Evolutionary conservation across 2,797 vertebrate genomes (phyloP), one percentile per base, ranked within the genome.

Genomic region (Schizopygopsis malacanthus): DNA sequence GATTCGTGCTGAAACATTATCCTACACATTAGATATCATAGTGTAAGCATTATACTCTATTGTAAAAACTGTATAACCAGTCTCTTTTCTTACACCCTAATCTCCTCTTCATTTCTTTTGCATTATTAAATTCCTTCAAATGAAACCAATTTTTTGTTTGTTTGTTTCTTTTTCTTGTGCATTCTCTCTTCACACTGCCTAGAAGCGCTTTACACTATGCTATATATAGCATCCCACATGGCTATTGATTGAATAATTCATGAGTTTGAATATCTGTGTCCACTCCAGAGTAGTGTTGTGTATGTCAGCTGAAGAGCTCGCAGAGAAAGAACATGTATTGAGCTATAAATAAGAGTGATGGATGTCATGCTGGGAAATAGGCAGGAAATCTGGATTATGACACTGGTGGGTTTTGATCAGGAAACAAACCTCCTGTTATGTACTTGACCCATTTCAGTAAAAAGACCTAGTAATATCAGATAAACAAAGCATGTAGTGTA

Each of bases 211-310:
- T 28, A 65, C 56, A 69, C 11, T 59, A 15, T 81, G 59, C 72
- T 90, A 69, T 83, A 82, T 92, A 90, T 86, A 90, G 88, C 89
- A 61, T 77, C 75, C 83, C 89, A 91, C 90, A 87, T 86, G 90
- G 83, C 67, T 91, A 90, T 89, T 86, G 91, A 91, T 89, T 95
- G 85, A 93, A 94, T 94, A 88, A 95, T 95, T 94, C 84, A 94
- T 93, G 89, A 87, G 50, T 63, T 83, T 75, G 88, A 90, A 76
- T 18, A 86, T 85, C 25, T 85, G 71, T 79, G 92, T 87, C 83
- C 90, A 80, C 81, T 75, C 41, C 54, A 52, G 20, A 79, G 75
- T 56, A 71, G 56, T 56, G 54, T 39, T 61, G 83, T 78, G 25
- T 59, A 41, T 71, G 59, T 73, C 52, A 75, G 71, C 70, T 81